These are phyloP conservation scores for Drosophila bipectinata DNA, from an alignment of 1,140 invertebrate genomes.

Conservation along the genomic window DNA sequence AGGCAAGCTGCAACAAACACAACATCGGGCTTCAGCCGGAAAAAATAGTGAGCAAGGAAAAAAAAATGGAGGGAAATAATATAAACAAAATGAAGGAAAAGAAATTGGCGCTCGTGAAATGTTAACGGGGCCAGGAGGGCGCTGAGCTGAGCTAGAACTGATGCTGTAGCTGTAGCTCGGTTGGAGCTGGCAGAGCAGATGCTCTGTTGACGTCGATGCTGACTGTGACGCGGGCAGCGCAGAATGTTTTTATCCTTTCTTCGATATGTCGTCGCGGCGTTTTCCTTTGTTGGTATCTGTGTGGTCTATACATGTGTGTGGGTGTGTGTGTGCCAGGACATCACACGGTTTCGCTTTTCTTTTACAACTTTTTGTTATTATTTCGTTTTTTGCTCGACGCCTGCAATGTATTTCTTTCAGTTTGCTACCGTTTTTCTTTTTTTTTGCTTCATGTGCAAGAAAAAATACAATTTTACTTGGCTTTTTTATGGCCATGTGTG, in stretches of 20 bases:
- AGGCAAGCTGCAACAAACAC: constrained; percentile 31
- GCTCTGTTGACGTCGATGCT: constrained; percentile 11
- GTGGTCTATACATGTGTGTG: constrained; percentile 25
- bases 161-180: constrained; percentile 16
- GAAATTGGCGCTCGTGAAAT: constrained; percentile 79
- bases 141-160: constrained; percentile 28
- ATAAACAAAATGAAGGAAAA: constrained; percentile 78
- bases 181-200: constrained; percentile 19
- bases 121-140: constrained; percentile 59
- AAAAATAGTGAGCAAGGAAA: constrained; percentile 5
- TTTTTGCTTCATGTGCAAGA: constrained; percentile 75
- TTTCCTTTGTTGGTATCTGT: constrained; percentile 28
- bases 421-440: constrained; percentile 60
- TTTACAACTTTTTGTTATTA: constrained; percentile 82
- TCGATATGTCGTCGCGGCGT: constrained; percentile 70
- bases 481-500: constrained; percentile 67
- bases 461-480: constrained; percentile 73
- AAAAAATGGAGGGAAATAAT: constrained; percentile 55
- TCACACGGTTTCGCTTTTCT: constrained; percentile 82
- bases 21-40: constrained; percentile 26
- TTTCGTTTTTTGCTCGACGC: constrained; percentile 78
- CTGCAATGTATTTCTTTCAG: constrained; percentile 79
- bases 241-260: constrained; percentile 79
- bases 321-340: constrained; percentile 58
- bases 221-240: constrained; percentile 28